phyloP scores from a whole-genome alignment of 2,888 invertebrate genomes.

The Drosophila crucigera region DNA sequence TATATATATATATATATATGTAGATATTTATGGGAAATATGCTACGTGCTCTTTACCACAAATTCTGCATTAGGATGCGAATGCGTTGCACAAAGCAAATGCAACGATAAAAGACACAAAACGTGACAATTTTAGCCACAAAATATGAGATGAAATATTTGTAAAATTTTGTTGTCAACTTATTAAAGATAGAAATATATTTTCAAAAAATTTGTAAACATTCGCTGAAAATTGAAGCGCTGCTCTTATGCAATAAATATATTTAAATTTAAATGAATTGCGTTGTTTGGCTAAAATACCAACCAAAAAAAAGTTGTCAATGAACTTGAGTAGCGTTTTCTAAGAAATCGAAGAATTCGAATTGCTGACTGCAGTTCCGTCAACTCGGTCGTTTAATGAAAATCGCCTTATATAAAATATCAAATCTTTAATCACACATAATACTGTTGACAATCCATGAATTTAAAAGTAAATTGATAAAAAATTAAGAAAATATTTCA shows the following conservation, averaged over 20 bases:
- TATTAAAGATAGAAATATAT: background rate
- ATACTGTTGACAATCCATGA: background rate
- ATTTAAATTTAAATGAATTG: slow-evolving; percentile 17
- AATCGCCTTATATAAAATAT: background rate
- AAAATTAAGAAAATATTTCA: background rate
- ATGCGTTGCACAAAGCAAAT: slow-evolving; percentile 30
- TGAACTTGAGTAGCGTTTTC: slow-evolving; percentile 69
- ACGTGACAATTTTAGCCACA: slow-evolving; percentile 49
- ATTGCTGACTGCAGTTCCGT: slow-evolving; percentile 73
- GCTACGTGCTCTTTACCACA: slow-evolving; percentile 66
- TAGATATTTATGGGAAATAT: slow-evolving; percentile 58
- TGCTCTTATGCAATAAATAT: slow-evolving; percentile 1
- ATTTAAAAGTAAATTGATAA: background rate
- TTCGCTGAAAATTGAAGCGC: background rate
- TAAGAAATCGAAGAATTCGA: slow-evolving; percentile 39
- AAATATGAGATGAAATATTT: slow-evolving; percentile 29
- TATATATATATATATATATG: background rate
- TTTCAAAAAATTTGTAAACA: background rate
- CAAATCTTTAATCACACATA: background rate
- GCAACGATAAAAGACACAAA: slow-evolving; percentile 19
- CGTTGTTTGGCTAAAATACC: background rate
- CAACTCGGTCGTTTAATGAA: slow-evolving; percentile 1
- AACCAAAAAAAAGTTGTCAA: slow-evolving; percentile 60
- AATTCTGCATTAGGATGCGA: slow-evolving; percentile 64
- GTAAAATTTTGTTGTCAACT: background rate